Evolutionary conservation across 1,140 invertebrate species (phyloP), one percentile per base, ranked within the genome.

Genomic region (Adoxophyes honmai): DNA sequence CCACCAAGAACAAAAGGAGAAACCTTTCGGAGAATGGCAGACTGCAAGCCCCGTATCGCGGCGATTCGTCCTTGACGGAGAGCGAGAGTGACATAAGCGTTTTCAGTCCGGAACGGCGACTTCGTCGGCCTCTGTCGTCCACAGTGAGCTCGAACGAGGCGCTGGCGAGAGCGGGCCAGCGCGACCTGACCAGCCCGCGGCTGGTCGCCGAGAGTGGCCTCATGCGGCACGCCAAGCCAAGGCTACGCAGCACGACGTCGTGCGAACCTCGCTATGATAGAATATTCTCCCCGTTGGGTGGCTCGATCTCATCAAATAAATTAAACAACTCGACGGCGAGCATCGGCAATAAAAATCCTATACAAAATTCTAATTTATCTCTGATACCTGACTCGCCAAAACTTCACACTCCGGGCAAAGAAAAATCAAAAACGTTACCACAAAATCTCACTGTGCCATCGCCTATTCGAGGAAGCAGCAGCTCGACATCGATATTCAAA

Each of bases 371-470:
- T 11, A 89, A 89, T 68, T 66, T 89, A 52, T 89, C 87, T 10
- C 66, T 89, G 15, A 81, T 86, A 66, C 78, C 85, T 0, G 88
- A 90, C 54, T 88, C 88, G 7, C 75, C 82, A 11, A 84, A 85
- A 60, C 57, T 85, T 10, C 39, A 76, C 6, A 81, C 88, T 51
- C 81, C 86, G 33, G 68, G 77, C 21, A 91, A 89, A 63, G 90
- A 90, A 55, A 92, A 92, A 74, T 89, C 91, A 14, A 91, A 91
- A 75, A 91, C 91, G 4, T 74, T 92, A 48, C 91, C 91, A 42
- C 90, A 91, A 68, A 91, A 91, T 77, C 70, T 91, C 34, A 82
- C 74, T 52, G 64, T 77, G 57, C 72, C 79, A 54, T 86, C 79
- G 14, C 86, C 89, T 28, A 81, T 87, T 39, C 78, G 82, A 72